Base-by-base conservation (phyloP, 2,888 invertebrate species). In the Boloria euphrosyne region DNA sequence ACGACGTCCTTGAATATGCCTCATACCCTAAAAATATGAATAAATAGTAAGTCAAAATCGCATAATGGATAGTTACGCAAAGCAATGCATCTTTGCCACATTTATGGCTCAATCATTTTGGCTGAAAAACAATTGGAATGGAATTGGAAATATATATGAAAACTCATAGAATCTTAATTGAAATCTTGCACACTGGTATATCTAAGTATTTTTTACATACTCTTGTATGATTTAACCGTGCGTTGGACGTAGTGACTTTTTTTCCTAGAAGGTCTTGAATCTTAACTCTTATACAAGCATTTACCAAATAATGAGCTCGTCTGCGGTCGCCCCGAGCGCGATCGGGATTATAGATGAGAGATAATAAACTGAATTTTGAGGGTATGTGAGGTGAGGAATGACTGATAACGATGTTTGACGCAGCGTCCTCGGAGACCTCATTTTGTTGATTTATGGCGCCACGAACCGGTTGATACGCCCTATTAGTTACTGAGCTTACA, bases 371-470 rank as follows among this genome's bases (percentile, higher is more conserved):
- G 69, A 72, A 73, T 73, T 73, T 67, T 47, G 71, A 69, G 71
- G 68, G 70, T 69, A 68, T 59, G 62, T 54, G 71, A 75, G 74
- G 79, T 80, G 78, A 80, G 78, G 75, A 76, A 81, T 82, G 80
- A 78, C 75, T 81, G 83, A 82, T 83, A 82, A 76, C 79, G 76
- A 66, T 63, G 75, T 74, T 76, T 75, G 77, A 78, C 78, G 74
- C 67, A 72, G 76, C 77, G 73, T 77, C 79, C 79, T 75, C 70
- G 68, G 75, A 78, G 79, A 78, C 78, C 79, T 81, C 80, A 79
- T 84, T 80, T 80, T 75, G 75, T 76, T 83, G 83, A 85, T 84
- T 84, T 84, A 85, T 82, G 79, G 75, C 75, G 73, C 74, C 75
- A 44, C 58, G 62, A 68, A 59, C 61, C 52, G 49, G 61, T 58